These are phyloP conservation scores for Ptychochromis oligacanthus DNA, from an alignment of 2,113 vertebrate species.

Conservation along the genomic window DNA sequence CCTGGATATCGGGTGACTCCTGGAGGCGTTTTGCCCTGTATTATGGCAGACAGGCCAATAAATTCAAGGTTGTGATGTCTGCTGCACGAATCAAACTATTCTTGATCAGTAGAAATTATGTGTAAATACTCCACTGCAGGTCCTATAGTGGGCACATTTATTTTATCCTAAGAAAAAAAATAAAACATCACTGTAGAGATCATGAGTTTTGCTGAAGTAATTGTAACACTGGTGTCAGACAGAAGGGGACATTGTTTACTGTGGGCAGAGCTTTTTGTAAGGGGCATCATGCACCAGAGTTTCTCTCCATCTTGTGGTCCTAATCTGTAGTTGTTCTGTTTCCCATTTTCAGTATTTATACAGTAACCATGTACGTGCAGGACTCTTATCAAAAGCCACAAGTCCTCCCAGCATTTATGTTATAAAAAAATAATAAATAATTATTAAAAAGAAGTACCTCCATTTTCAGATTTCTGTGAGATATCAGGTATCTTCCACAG, in stretches of 20 bases:
- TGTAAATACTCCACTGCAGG: background rate
- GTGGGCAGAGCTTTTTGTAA: background rate
- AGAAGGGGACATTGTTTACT: conserved; percentile 16
- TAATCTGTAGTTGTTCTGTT: background rate
- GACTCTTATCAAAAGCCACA: background rate
- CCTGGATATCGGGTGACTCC: background rate
- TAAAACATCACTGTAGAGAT: background rate
- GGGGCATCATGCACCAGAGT: background rate
- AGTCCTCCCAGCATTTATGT: background rate
- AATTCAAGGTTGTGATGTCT: background rate
- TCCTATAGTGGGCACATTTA: background rate
- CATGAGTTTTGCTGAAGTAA: background rate
- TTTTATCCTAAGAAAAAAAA: background rate
- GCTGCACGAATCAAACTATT: background rate
- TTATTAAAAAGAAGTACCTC: conserved; percentile 82
- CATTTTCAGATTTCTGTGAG: conserved; percentile 97
- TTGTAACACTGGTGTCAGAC: conserved; percentile 7
- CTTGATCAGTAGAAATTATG: background rate
- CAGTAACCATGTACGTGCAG: background rate
- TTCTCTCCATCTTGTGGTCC: background rate
- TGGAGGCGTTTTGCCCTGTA: rapidly evolving
- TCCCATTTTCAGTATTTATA: background rate
- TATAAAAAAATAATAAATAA: background rate
- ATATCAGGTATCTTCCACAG: conserved; percentile 99
- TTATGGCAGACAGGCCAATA: background rate